These are phyloP conservation scores for Periplaneta americana DNA, from an alignment of 1,140 invertebrate species.

Conservation along the genomic window DNA sequence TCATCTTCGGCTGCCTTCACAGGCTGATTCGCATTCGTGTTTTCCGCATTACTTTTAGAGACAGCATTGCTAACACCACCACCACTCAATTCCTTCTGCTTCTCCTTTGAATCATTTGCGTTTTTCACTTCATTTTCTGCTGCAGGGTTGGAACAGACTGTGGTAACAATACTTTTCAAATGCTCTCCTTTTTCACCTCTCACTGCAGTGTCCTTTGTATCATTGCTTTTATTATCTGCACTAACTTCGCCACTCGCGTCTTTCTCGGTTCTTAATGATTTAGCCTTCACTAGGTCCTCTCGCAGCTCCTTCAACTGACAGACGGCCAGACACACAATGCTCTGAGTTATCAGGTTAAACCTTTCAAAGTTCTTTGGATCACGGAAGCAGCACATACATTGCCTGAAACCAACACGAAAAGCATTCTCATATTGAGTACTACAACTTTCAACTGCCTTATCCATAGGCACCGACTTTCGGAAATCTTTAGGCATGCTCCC, in stretches of 20 bases:
- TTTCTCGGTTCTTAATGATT: constrained; percentile 22
- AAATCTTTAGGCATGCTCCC: no score
- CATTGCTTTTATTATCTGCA: constrained; percentile 16
- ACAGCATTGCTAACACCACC: constrained; percentile 6
- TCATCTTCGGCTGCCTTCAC: constrained; percentile 4
- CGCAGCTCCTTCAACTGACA: constrained; percentile 64
- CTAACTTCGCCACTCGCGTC: constrained; percentile 32
- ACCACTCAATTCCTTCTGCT: constrained; percentile 25
- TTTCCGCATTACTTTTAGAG: not conserved
- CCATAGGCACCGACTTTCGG: no score
- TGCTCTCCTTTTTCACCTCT: not conserved
- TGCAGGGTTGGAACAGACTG: not conserved
- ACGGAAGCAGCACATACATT: constrained; percentile 89
- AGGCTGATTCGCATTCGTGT: not conserved
- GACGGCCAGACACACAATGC: constrained; percentile 66
- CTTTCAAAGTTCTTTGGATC: constrained; percentile 86
- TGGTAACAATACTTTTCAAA: not conserved
- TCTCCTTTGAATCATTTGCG: constrained; percentile 32
- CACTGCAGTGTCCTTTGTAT: not conserved
- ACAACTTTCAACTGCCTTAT: no score
- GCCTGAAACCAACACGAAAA: no score
- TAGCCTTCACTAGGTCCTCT: constrained; percentile 28
- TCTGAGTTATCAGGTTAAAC: constrained; percentile 79
- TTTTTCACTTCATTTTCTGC: constrained; percentile 24
- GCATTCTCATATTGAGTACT: no score